These are phyloP conservation scores for Caerostris extrusa DNA, from an alignment of 1,140 invertebrate species.

Conservation along the genomic window DNA sequence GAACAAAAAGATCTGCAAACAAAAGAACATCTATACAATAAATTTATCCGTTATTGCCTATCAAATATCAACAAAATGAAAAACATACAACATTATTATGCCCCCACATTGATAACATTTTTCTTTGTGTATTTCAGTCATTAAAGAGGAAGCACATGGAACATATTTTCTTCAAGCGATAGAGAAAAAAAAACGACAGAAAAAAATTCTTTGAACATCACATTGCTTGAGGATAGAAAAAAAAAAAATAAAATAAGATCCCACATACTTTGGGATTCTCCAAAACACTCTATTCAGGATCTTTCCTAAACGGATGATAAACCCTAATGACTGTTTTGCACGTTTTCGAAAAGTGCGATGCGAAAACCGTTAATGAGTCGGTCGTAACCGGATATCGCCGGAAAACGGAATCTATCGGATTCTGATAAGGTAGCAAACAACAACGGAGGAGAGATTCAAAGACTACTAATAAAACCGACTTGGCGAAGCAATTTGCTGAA, in stretches of 20 bases:
- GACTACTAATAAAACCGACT: background rate
- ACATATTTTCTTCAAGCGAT: no score
- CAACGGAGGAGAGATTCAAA: background rate
- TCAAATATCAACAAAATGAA: no score
- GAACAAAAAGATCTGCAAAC: background rate
- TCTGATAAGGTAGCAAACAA: constrained; percentile 51
- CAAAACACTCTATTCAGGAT: background rate
- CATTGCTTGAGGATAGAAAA: background rate
- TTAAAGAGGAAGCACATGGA: no score
- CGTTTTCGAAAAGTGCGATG: background rate
- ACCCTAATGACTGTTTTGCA: constrained; percentile 43
- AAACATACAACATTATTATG: no score
- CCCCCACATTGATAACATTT: no score
- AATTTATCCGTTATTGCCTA: no score
- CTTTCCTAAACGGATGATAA: constrained; percentile 46
- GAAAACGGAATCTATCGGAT: constrained; percentile 48
- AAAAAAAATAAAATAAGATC: background rate
- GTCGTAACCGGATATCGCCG: constrained; percentile 33
- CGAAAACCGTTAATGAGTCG: constrained; percentile 34
- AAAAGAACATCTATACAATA: no score
- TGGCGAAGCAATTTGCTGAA: background rate
- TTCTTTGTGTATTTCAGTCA: no score
- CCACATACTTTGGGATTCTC: background rate
- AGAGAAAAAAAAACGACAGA: background rate
- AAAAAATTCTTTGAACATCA: background rate